Percentiles rank a stretch among this genome's conserved stretches.
These are phyloP conservation scores for Oligia strigilis DNA, from an alignment of 2,888 invertebrate genomes.

Conservation along the genomic window DNA sequence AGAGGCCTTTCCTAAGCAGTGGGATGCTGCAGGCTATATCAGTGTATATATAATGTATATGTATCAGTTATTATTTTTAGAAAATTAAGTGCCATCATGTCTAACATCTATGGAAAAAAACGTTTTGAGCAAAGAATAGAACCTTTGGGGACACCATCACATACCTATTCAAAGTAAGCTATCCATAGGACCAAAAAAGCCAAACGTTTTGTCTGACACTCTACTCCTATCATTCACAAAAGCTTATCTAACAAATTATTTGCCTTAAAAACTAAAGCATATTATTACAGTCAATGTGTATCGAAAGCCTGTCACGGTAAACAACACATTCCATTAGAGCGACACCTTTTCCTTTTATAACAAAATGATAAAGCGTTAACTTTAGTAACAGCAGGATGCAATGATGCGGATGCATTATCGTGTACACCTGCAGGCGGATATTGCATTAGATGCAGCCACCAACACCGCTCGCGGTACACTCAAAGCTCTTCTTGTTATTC, in stretches of 20 bases:
- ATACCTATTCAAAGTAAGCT: background rate
- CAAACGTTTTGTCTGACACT: background rate
- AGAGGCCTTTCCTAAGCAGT: no score
- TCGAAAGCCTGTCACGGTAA: conserved; percentile 48
- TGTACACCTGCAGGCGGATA: conserved; percentile 83
- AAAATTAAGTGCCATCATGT: background rate
- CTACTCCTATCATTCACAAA: background rate
- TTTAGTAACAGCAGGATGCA: conserved; percentile 67
- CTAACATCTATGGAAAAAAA: background rate
- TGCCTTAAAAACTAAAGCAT: background rate
- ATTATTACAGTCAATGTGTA: background rate
- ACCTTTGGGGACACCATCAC: conserved; percentile 26
- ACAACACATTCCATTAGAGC: conserved; percentile 39
- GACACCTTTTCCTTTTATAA: conserved; percentile 54
- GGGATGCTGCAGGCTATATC: no score
- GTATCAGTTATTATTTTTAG: background rate
- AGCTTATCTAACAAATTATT: background rate
- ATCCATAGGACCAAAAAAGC: background rate
- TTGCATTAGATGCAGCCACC: conserved; percentile 86
- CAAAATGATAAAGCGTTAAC: conserved; percentile 62
- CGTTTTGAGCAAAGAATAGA: background rate
- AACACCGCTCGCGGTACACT: conserved; percentile 72
- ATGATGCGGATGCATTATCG: conserved; percentile 81
- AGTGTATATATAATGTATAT: no score
- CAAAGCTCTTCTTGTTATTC: conserved; percentile 75